phyloP scores from a whole-genome alignment of 2,888 invertebrate species.

The Cecidostiba fungosa region DNA sequence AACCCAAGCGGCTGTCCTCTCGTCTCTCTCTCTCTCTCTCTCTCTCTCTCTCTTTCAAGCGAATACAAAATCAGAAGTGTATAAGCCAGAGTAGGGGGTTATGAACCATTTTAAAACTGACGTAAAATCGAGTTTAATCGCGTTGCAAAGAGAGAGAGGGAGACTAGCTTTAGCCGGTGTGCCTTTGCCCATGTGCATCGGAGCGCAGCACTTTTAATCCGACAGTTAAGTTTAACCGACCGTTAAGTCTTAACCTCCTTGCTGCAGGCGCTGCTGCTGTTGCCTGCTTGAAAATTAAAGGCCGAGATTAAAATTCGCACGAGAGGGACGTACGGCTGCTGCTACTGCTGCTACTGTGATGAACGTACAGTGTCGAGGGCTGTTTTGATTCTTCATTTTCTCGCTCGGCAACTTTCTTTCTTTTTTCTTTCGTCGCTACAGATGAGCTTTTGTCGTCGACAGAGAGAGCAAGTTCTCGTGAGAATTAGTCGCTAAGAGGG shows the following conservation, averaged over 20 bases:
- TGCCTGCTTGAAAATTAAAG: conserved; percentile 63
- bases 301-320: conserved; percentile 64
- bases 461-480: not conserved
- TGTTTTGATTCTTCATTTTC: conserved; percentile 50
- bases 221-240: conserved; percentile 75
- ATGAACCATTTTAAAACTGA: conserved; percentile 74
- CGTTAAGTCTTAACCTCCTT: conserved; percentile 71
- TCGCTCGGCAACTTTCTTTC: not conserved
- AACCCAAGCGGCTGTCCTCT: conserved; percentile 2
- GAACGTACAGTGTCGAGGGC: conserved; percentile 11
- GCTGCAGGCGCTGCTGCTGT: conserved; percentile 26
- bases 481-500: not conserved
- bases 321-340: not conserved
- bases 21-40: not conserved
- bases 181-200: conserved; percentile 67
- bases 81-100: conserved; percentile 56
- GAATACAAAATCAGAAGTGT: conserved; percentile 61
- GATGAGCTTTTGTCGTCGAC: not conserved
- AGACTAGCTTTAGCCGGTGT: conserved; percentile 43
- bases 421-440: not conserved
- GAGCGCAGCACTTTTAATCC: conserved; percentile 74
- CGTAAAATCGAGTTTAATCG: conserved; percentile 75
- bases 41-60: not conserved
- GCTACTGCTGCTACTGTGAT: not conserved
- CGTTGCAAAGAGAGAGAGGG: conserved; percentile 62